Evolutionary conservation across 2,113 vertebrate genomes (phyloP).

Genomic region (Carollia perspicillata): DNA sequence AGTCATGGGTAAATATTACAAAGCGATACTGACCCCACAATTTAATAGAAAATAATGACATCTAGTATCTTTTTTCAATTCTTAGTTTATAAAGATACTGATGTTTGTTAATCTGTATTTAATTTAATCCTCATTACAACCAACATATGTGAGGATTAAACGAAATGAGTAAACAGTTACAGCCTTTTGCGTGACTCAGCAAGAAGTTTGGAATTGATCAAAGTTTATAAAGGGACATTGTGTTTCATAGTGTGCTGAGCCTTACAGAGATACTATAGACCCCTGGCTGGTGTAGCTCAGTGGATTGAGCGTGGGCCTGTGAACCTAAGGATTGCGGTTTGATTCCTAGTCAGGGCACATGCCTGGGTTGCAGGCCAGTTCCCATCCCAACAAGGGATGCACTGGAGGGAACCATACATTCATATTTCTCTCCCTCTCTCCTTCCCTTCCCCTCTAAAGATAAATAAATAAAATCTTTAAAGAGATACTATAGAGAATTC

Average conservation of each 20-base stretch:
- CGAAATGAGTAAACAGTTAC: not conserved
- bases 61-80: not conserved
- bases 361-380: no score
- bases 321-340: no score
- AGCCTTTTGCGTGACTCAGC: not conserved
- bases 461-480: no score
- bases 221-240: not conserved
- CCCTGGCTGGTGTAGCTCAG: no score
- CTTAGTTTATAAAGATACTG: not conserved
- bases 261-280: not conserved
- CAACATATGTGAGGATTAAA: not conserved
- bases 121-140: not conserved
- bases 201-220: not conserved
- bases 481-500: not conserved
- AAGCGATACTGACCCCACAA: not conserved
- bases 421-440: no score
- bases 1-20: not conserved
- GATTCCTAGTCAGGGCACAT: no score
- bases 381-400: no score
- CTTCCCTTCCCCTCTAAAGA: no score
- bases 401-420: no score
- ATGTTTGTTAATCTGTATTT: not conserved
- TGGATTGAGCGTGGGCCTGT: no score
- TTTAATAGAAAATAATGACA: not conserved
- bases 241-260: not conserved